A percentile compares a stretch with the other conserved stretches of the same genome.
phyloP scores from a whole-genome alignment of 2,888 invertebrate genomes.

The Dynastes grantii region DNA sequence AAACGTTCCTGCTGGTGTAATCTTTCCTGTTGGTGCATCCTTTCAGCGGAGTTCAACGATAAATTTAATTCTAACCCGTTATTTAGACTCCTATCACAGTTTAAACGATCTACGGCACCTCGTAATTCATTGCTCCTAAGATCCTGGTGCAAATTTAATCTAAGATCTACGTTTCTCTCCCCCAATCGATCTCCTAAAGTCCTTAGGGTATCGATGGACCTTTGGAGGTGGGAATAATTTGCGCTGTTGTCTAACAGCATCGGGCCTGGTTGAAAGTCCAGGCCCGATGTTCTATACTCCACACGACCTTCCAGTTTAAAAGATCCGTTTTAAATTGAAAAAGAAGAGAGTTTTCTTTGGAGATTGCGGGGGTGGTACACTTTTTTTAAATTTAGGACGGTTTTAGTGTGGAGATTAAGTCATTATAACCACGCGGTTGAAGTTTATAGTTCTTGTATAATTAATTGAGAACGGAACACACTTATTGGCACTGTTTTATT shows the following conservation, averaged over 20 bases:
- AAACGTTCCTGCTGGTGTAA: slow-evolving; percentile 64
- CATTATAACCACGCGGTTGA: too few relatives aligned
- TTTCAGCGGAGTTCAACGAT: slow-evolving; percentile 63
- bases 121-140: slow-evolving; percentile 61
- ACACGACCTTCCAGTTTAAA: slow-evolving; percentile 68
- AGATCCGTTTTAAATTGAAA: slow-evolving; percentile 11
- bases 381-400: slow-evolving; percentile 12
- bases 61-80: slow-evolving; percentile 64
- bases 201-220: slow-evolving; percentile 69
- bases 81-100: slow-evolving; percentile 31
- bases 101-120: slow-evolving; percentile 52
- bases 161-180: slow-evolving; percentile 68
- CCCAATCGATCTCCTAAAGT: slow-evolving; percentile 69
- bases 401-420: neutral
- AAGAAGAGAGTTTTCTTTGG: neutral
- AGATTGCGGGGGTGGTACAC: neutral
- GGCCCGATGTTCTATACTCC: slow-evolving; percentile 68
- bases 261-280: slow-evolving; percentile 69
- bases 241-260: slow-evolving; percentile 67
- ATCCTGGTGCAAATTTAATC: slow-evolving; percentile 67
- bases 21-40: slow-evolving; percentile 53
- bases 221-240: slow-evolving; percentile 68
- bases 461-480: slow-evolving; percentile 13
- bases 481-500: neutral
- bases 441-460: neutral